Evolutionary conservation across 37 sponge, comb jelly and placozoan genomes (phyloP).

Genomic region (Haliclona indistincta): DNA sequence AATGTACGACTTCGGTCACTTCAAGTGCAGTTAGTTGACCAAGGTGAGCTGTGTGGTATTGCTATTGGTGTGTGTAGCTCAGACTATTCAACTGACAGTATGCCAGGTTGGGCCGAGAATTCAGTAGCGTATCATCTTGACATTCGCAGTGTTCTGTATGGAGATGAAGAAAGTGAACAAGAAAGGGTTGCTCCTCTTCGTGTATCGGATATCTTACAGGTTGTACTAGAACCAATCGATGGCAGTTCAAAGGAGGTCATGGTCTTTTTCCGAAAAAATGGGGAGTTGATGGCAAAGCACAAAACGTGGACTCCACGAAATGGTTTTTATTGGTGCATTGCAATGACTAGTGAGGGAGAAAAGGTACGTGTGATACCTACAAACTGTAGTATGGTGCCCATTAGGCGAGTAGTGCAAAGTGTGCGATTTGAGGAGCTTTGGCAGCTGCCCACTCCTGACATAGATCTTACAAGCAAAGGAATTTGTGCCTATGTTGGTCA

Average conservation of each 20-base stretch:
- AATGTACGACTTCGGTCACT: conserved; percentile 1
- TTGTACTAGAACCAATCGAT: conserved; percentile 40
- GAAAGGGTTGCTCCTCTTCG: conserved; percentile 16
- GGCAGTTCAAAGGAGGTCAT: conserved; percentile 29
- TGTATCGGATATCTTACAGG: conserved; percentile 46
- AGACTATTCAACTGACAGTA: conserved; percentile 42
- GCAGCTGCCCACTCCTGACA: conserved; percentile 14
- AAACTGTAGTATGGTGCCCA: too few species aligned
- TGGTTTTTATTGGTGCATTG: conserved; percentile 61
- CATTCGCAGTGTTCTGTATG: conserved; percentile 48
- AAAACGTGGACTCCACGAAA: conserved; percentile 33
- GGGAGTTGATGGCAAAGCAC: conserved; percentile 8
- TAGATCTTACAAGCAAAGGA: conserved; percentile 33
- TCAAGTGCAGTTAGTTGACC: conserved; percentile 34
- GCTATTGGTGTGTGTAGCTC: conserved; percentile 53
- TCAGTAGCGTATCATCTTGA: conserved; percentile 82
- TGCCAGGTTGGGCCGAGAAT: conserved; percentile 69
- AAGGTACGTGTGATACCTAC: conserved; percentile 29
- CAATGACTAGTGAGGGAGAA: conserved; percentile 68
- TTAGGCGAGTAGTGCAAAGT: conserved; percentile 6
- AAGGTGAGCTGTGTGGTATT: conserved; percentile 50
- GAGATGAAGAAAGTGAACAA: conserved; percentile 13
- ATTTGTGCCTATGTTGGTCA: conserved; percentile 28
- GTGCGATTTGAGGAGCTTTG: conserved; percentile 38
- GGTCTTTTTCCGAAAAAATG: conserved; percentile 63